Evolutionary conservation across 1,140 invertebrate genomes (phyloP), one percentile per base, ranked within the genome.

Genomic region (Drosophila obscura): DNA sequence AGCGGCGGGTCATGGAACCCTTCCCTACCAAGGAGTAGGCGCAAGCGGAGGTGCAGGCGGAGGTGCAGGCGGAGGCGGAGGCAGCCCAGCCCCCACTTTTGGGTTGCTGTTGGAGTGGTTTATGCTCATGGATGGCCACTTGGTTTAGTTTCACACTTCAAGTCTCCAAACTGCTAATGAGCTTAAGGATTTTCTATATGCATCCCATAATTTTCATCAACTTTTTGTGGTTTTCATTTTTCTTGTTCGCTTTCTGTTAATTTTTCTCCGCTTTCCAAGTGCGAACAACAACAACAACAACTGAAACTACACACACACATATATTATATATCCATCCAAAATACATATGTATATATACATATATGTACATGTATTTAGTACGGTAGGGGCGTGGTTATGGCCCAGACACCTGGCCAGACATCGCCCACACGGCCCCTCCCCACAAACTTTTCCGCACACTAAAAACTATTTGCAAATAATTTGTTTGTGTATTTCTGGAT

Each of bases 391-490:
- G 81, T 68, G 77, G 50, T 66, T 48, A 24, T n/a, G 35, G 31
- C 59, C 61, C 74, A 78, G 81, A 87, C 81, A 80, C 62, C 73
- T 63, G 60, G 64, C 81, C 81, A 85, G 81, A 85, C 81, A 66
- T 44, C 15, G 44, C 44, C 9, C 45, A 60, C 59, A 68, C 73
- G 71, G 1, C 19, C 67, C 31, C 31, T 9, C 0, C 45, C 7
- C 57, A 60, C 62, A 69, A 84, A 62, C 53, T 80, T 84, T 84
- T 77, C 57, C 39, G 73, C 66, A 50, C 57, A 43, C 69, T n/a
- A 67, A 82, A 75, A 85, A 85, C 81, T 85, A 85, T 85, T 71
- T 68, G 78, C 82, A 87, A 85, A 88, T 85, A 85, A 82, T 87
- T 69, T 22, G 68, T 69, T 69, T 68, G 48, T 56, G 31, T 19